Percentiles rank a stretch among this genome's conserved stretches.
Evolutionary conservation across 2,113 vertebrate species (phyloP).

Genomic region (Takifugu flavidus): DNA sequence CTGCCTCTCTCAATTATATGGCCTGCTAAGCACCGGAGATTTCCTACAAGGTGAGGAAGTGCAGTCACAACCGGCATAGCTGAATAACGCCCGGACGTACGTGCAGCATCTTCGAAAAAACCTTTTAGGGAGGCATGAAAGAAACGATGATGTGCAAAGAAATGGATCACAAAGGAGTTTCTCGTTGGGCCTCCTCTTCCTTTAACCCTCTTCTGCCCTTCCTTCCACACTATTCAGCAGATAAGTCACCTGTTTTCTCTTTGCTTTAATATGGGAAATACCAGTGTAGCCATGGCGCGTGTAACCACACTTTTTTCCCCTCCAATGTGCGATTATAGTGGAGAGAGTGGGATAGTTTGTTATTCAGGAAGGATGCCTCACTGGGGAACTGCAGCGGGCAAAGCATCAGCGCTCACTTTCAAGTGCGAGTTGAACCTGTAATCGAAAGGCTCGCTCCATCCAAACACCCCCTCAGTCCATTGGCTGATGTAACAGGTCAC

Average conservation of each 20-base stretch:
- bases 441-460: constrained; percentile 28
- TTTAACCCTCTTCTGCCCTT: too few relatives aligned
- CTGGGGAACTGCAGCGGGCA: constrained; percentile 24
- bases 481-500: constrained; percentile 46
- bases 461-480: constrained; percentile 36
- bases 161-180: too few relatives aligned
- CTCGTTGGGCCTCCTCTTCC: too few relatives aligned
- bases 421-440: constrained; percentile 34
- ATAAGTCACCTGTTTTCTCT: neutral
- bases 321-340: neutral
- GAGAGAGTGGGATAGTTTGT: constrained; percentile 8
- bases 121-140: too few relatives aligned
- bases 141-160: too few relatives aligned
- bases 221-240: neutral
- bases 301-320: neutral
- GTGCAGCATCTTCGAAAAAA: too few relatives aligned
- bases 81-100: too few relatives aligned
- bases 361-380: constrained; percentile 14
- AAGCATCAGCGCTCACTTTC: constrained; percentile 35
- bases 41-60: constrained; percentile 5
- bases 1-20: constrained; percentile 51
- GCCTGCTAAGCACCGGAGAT: constrained; percentile 36
- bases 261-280: neutral
- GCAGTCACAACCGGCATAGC: neutral
- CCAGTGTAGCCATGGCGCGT: neutral